Base-by-base conservation (phyloP, 2,113 vertebrate genomes). In the Leptosomus discolor region DNA sequence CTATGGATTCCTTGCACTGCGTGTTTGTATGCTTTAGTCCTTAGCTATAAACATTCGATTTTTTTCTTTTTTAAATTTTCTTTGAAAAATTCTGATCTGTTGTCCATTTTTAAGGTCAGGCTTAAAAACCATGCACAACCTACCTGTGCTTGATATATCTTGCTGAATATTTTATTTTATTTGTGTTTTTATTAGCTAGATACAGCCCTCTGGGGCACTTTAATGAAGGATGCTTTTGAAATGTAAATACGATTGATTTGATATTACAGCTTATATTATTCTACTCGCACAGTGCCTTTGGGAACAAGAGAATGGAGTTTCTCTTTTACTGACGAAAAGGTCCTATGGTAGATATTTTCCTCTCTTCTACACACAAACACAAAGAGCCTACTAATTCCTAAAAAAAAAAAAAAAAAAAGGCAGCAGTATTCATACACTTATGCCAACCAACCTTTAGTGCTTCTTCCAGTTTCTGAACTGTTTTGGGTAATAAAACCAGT, bases 241-340 rank as follows among this genome's bases (percentile, higher is more conserved):
- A 97, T 94, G 92, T 95, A 97, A 97, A 98, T 98, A 91, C 93
- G 77, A 98, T 94, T 97, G 94, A 97, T 97, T 95, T 95, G 84
- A 88, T 95, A 95, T 88, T 94, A 95, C 88, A 88, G 60, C 48
- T 79, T 83, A 76, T 41, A 95, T 95, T 97, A 94, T 95, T 96
- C 90, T 91, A 86, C 86, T 96, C 94, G 85, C 85, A 93, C 32
- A 74, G 83, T 45, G 57, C 92, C 89, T 97, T 94, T 65, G 95
- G 95, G 95, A 97, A 90, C 53, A 78, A 90, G 61, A 88, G 50
- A 97, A 97, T 58, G 69, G 46, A 96, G 95, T 90, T 91, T 68
- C n/a, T 92, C 58, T 95, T 77, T 86, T 78, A 63, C 89, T 94
- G 88, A 97, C 78, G 87, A 94, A 96, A 79, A 85, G 36, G 63